A percentile compares a stretch with the other conserved stretches of the same genome.
Evolutionary conservation across 1,140 invertebrate genomes (phyloP).

Genomic region (Orius laevigatus): DNA sequence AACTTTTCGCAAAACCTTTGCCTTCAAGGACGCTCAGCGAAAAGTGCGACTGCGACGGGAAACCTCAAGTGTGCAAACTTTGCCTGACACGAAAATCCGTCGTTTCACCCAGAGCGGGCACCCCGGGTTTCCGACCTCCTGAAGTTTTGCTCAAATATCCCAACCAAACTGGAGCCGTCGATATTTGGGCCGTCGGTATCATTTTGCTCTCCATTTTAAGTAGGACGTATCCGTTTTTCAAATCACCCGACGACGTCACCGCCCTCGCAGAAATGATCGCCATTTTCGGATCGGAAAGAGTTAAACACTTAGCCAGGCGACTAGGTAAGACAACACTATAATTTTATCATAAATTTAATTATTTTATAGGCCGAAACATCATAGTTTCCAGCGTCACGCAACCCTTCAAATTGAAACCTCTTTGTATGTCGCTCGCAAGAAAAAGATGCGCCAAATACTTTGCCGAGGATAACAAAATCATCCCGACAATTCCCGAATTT

Average conservation of each 20-base stretch:
- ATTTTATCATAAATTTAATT: not conserved
- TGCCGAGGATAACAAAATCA: not conserved
- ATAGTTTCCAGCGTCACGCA: constrained; percentile 33
- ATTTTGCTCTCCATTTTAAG: constrained; percentile 67
- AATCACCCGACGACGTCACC: constrained; percentile 59
- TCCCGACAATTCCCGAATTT: constrained; percentile 25
- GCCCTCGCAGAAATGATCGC: constrained; percentile 69
- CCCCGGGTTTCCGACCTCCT: constrained; percentile 76
- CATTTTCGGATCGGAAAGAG: constrained; percentile 53
- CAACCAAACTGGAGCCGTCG: constrained; percentile 64
- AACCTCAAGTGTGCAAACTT: constrained; percentile 40
- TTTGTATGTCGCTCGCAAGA: constrained; percentile 29
- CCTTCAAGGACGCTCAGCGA: not conserved
- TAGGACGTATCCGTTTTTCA: constrained; percentile 68
- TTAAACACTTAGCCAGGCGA: constrained; percentile 47
- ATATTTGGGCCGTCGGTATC: constrained; percentile 79
- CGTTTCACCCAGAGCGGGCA: constrained; percentile 63
- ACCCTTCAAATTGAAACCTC: constrained; percentile 33
- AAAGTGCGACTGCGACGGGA: constrained; percentile 44
- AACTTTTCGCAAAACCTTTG: not conserved
- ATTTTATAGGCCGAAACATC: constrained; percentile 31
- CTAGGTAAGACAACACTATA: constrained; percentile 35
- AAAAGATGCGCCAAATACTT: not conserved
- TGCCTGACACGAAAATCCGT: constrained; percentile 40
- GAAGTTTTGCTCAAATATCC: constrained; percentile 67